Conservation (phyloP, 2,888 invertebrate genomes). For the Meiosimyza decipiens region DNA sequence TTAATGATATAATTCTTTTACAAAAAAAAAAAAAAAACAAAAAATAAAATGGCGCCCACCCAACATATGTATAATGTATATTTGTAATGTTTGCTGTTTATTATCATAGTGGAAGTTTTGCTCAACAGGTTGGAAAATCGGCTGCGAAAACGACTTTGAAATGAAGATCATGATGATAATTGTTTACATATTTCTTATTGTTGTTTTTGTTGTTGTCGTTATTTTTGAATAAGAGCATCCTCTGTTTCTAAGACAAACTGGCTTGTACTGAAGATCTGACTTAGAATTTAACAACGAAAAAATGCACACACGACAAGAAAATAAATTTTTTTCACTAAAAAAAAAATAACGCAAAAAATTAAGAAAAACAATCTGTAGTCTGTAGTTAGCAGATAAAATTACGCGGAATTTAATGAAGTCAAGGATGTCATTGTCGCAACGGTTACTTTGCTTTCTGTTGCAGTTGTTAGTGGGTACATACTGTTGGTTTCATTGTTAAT, state of each 20-base stretch:
- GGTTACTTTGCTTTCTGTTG: constrained; percentile 28
- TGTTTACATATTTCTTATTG: background rate
- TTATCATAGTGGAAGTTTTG: background rate
- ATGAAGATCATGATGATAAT: constrained; percentile 30
- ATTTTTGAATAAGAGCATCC: constrained; percentile 19
- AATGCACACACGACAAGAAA: too few relatives aligned
- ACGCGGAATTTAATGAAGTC: constrained; percentile 60
- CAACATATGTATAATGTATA: too few relatives aligned
- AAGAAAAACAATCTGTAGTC: too few relatives aligned
- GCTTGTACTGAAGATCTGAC: too few relatives aligned
- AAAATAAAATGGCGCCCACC: constrained; percentile 14
- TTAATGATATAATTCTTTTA: constrained; percentile 25
- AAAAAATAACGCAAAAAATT: too few relatives aligned
- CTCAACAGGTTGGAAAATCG: background rate
- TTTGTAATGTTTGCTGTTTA: too few relatives aligned
- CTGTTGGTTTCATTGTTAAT: too few relatives aligned
- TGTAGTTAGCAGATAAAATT: constrained; percentile 39
- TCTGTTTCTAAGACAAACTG: background rate
- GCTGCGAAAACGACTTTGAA: constrained; percentile 27
- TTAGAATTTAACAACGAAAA: too few relatives aligned
- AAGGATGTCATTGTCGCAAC: constrained; percentile 60
- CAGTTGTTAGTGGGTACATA: background rate
- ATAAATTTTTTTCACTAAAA: too few relatives aligned
- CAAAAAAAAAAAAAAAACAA: constrained; percentile 32
- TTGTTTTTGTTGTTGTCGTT: constrained; percentile 1